phyloP scores from a whole-genome alignment of 2,888 invertebrate genomes.

The Parascotia fuliginaria region DNA sequence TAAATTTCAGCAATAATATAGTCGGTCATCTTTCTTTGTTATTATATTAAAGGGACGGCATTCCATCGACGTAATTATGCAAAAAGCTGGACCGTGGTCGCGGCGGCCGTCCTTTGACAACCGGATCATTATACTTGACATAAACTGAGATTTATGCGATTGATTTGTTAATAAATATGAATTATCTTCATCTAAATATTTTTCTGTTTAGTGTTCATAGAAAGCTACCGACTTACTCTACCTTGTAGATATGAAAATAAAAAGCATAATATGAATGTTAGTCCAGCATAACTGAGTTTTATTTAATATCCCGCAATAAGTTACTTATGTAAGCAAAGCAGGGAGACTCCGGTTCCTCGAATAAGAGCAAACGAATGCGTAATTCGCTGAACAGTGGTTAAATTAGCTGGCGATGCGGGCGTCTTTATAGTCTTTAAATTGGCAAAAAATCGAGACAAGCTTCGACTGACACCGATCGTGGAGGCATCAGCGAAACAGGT shows the following conservation, averaged over 20 bases:
- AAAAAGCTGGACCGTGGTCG: conserved; percentile 81
- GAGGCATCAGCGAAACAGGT: conserved; percentile 85
- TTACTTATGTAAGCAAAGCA: conserved; percentile 19
- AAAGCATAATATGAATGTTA: background rate
- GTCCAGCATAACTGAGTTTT: background rate
- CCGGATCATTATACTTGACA: conserved; percentile 82
- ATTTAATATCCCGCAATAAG: conserved; percentile 28
- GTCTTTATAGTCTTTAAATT: conserved; percentile 84
- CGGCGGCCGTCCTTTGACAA: conserved; percentile 80
- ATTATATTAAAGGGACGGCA: conserved; percentile 80
- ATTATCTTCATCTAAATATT: conserved; percentile 54
- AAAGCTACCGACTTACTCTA: conserved; percentile 1
- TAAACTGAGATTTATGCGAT: conserved; percentile 80
- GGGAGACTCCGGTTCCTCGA: conserved; percentile 34
- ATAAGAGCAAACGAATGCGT: conserved; percentile 70
- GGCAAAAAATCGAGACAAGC: conserved; percentile 84
- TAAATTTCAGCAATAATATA: conserved; percentile 56
- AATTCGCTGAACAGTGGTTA: conserved; percentile 82
- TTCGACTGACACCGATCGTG: conserved; percentile 82
- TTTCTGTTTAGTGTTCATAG: conserved; percentile 17
- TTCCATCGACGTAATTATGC: conserved; percentile 82
- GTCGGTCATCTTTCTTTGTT: conserved; percentile 82
- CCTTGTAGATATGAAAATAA: background rate
- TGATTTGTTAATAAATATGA: conserved; percentile 78
- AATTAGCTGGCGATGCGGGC: conserved; percentile 84